phyloP scores from a whole-genome alignment of 2,888 invertebrate genomes.

The Drosophila nr. perissopoda region DNA sequence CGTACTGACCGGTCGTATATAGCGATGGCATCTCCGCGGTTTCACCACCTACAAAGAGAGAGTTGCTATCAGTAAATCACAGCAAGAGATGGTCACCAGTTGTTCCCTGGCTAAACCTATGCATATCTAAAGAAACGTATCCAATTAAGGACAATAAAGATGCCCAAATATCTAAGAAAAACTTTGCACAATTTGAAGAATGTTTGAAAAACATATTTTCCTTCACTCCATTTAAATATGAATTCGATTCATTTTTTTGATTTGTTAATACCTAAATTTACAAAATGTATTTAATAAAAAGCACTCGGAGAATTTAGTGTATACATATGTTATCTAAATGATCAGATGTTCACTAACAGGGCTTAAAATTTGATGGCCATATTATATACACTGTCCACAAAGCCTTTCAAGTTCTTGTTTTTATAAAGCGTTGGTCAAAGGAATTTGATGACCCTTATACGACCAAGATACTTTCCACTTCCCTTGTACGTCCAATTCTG shows the following conservation, averaged over 20 bases:
- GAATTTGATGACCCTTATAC: too few species aligned
- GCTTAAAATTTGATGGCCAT: too few species aligned
- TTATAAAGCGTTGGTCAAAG: too few species aligned
- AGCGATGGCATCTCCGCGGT: slow-evolving; percentile 99
- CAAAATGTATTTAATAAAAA: neutral
- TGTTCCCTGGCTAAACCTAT: neutral
- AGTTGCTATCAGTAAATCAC: neutral
- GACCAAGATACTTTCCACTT: too few species aligned
- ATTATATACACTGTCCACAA: too few species aligned
- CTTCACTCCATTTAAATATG: neutral
- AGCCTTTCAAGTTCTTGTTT: too few species aligned
- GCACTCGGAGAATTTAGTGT: neutral
- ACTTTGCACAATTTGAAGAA: neutral
- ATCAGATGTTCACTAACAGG: neutral
- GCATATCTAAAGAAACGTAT: neutral
- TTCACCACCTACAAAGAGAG: slow-evolving; percentile 89
- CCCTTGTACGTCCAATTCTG: too few species aligned
- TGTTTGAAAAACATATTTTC: neutral
- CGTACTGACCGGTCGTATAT: slow-evolving; percentile 95
- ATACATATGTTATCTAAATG: neutral
- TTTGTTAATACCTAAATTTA: neutral
- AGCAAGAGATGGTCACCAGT: neutral
- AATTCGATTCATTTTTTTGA: neutral
- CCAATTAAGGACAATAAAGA: neutral
- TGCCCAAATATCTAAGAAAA: rapidly evolving